These are phyloP conservation scores for Lutraria lutraria DNA, from an alignment of 2,888 invertebrate genomes.

Conservation along the genomic window DNA sequence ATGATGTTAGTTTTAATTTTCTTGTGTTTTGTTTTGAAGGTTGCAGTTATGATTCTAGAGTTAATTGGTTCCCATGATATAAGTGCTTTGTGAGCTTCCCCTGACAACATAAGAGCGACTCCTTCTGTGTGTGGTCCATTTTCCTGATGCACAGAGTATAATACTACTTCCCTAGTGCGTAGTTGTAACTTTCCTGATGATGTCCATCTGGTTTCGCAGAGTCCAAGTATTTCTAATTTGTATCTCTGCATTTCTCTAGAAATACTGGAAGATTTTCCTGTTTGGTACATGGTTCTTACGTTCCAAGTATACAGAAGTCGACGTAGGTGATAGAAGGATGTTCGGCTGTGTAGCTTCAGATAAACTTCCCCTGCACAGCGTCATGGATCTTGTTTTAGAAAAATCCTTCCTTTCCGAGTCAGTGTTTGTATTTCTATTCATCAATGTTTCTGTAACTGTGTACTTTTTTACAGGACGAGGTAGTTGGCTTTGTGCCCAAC, in stretches of 20 bases:
- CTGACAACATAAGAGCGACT: constrained; percentile 35
- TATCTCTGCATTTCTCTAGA: not conserved
- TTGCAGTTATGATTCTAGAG: constrained; percentile 22
- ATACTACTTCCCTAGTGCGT: constrained; percentile 17
- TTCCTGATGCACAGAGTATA: constrained; percentile 38
- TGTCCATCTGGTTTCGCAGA: constrained; percentile 40
- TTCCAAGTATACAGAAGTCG: not conserved
- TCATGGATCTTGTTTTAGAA: not conserved
- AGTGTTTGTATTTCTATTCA: not conserved
- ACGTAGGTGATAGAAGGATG: not conserved
- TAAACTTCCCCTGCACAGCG: not conserved
- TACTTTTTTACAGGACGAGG: not conserved
- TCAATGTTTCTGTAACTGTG: not conserved
- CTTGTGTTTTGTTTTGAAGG: constrained; percentile 25
- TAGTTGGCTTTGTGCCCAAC: not conserved
- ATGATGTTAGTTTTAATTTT: constrained; percentile 31
- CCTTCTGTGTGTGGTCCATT: constrained; percentile 39
- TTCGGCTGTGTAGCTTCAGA: not conserved
- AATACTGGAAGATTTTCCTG: not conserved
- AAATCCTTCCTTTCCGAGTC: not conserved
- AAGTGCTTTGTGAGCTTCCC: constrained; percentile 8
- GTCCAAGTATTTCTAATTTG: not conserved
- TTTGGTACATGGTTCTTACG: not conserved
- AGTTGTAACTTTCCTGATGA: constrained; percentile 14
- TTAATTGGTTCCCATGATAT: constrained; percentile 14